These are phyloP conservation scores for Eupithecia subumbrata DNA, from an alignment of 2,888 invertebrate genomes.

Conservation along the genomic window DNA sequence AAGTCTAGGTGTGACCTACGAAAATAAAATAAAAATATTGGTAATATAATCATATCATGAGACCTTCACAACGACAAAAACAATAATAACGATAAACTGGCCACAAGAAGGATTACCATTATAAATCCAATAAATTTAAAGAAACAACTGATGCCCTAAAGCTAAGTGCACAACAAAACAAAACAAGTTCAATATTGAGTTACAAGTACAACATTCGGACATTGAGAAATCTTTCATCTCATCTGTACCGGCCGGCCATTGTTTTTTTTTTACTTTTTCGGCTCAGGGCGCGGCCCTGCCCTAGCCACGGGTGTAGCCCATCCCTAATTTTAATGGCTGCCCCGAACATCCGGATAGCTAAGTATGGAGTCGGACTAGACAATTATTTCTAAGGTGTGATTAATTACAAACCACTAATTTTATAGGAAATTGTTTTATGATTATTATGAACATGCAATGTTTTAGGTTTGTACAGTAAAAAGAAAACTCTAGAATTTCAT, in stretches of 20 bases:
- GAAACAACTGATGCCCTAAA: conserved; percentile 27
- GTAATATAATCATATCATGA: background rate
- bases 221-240: conserved; percentile 80
- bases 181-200: conserved; percentile 71
- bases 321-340: conserved; percentile 85
- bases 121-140: conserved; percentile 19
- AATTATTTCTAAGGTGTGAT: conserved; percentile 39
- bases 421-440: conserved; percentile 12
- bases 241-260: conserved; percentile 76
- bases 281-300: conserved; percentile 71
- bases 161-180: conserved; percentile 42
- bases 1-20: no score
- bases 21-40: background rate
- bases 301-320: conserved; percentile 78
- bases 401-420: conserved; percentile 22
- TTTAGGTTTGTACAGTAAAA: background rate
- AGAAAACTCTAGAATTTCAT: background rate
- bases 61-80: background rate
- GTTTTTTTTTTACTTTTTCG: conserved; percentile 68
- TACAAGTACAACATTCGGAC: conserved; percentile 75
- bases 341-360: conserved; percentile 75
- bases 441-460: background rate
- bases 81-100: background rate
- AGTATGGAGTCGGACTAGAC: conserved; percentile 64
- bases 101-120: background rate